Conservation (phyloP, 2,113 vertebrate species). For the Zosterops hypoxanthus region DNA sequence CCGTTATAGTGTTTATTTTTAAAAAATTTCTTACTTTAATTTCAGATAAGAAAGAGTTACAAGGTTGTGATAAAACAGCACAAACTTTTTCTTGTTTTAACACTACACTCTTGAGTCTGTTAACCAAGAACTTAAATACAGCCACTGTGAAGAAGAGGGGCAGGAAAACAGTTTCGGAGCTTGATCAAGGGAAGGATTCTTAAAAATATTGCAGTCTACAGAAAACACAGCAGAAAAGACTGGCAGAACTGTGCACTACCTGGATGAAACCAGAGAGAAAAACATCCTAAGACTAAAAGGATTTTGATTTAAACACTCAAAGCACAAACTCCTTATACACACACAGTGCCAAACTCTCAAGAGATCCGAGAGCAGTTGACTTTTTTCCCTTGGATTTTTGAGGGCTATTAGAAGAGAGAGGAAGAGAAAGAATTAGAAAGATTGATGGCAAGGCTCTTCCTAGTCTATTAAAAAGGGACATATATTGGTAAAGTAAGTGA, state of each 20-base stretch:
- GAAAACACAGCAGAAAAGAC: not conserved
- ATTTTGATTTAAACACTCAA: not conserved
- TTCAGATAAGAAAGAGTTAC: not conserved
- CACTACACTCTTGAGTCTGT: not conserved
- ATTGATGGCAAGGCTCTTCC: not conserved
- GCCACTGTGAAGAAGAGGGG: not conserved
- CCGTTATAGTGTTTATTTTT: not conserved
- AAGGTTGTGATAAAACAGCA: not conserved
- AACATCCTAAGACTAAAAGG: rapidly evolving
- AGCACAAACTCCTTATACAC: not conserved
- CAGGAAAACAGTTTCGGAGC: not conserved
- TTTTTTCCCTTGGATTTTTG: not conserved
- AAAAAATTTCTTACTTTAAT: not conserved
- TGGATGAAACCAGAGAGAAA: not conserved
- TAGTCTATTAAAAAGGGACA: not conserved
- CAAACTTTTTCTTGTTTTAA: not conserved
- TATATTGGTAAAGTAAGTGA: not conserved
- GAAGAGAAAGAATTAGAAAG: not conserved
- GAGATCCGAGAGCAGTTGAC: not conserved
- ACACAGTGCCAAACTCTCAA: not conserved
- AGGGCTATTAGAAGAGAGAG: not conserved
- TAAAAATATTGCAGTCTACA: not conserved
- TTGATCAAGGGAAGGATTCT: not conserved
- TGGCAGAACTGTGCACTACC: not conserved
- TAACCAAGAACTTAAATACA: not conserved